Evolutionary conservation across 1,140 invertebrate species (phyloP).

Genomic region (Sogatella furcifera): DNA sequence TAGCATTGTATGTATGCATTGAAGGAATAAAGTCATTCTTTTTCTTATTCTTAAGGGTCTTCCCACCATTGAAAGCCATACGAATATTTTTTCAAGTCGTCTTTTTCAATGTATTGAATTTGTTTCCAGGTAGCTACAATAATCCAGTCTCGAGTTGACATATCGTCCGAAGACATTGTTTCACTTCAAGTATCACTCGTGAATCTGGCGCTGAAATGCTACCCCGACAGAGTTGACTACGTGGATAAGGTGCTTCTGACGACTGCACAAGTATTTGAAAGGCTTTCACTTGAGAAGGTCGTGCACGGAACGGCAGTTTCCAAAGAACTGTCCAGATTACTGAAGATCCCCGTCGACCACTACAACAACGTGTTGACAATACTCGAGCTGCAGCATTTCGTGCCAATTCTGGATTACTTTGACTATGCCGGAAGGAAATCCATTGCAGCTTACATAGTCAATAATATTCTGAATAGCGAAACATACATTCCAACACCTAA

Average conservation of each 20-base stretch:
- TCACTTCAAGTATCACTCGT: constrained; percentile 90
- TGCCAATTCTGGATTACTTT: constrained; percentile 74
- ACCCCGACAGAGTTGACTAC: constrained; percentile 87
- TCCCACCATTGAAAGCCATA: no score
- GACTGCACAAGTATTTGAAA: constrained; percentile 75
- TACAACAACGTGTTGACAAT: constrained; percentile 89
- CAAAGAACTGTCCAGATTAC: constrained; percentile 81
- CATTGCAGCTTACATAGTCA: constrained; percentile 78
- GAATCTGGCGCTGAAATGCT: constrained; percentile 92
- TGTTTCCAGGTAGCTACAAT: neutral
- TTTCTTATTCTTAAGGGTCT: no score
- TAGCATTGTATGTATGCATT: no score
- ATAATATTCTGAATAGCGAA: constrained; percentile 80
- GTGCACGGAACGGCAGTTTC: constrained; percentile 75
- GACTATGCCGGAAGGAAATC: constrained; percentile 82
- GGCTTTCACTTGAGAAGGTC: constrained; percentile 41
- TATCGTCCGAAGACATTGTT: constrained; percentile 93
- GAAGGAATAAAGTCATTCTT: no score
- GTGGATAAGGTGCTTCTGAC: constrained; percentile 91
- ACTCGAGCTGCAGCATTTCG: constrained; percentile 72
- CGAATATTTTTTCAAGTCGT: no score
- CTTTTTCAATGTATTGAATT: no score
- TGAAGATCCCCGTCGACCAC: constrained; percentile 90
- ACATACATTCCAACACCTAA: constrained; percentile 82
- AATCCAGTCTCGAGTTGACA: constrained; percentile 74